Base-by-base conservation (phyloP, 2,797 vertebrate genomes). In the Podarcis lilfordi region DNA sequence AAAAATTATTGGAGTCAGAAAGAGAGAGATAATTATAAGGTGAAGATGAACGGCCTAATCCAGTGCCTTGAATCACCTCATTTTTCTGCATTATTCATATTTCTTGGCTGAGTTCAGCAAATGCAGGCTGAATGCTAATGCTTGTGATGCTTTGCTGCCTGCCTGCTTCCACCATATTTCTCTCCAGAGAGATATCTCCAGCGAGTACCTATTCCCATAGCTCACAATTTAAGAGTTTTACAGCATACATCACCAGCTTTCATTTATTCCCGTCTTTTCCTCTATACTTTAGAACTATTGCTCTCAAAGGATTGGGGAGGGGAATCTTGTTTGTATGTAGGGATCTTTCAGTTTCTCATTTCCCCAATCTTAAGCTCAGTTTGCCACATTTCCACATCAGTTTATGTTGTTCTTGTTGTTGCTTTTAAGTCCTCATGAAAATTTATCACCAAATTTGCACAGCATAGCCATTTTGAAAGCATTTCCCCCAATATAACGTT, bases 11-110 rank as follows among this genome's bases (percentile, higher is more conserved):
- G 89, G 77, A 87, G 76, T 87, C 76, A 90, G 61, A 95, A 91
- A 91, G 35, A 43, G 21, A 93, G 87, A 91, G 78, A 92, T 93
- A 94, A 95, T 95, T 95, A 71, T 32, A 90, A 78, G 2, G 77
- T 93, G 45, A 94, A 94, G 92, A 96, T 92, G 84, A 95, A 89
- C 29, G 29, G 85, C 64, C 50, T 91, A 90, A 94, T 94, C 59
- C 0, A 0, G 15, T 50, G 82, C 45, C 82, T 88, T 83, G 50
- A 91, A 86, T 91, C 79, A 80, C 91, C 68, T 87, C 43, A 61
- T 92, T 94, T 93, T 86, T 84, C 35, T 94, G n/a, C 43, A 86
- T 90, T 95, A 92, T 92, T 94, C 64, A 74, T 94, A 50, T 81
- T 94, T 93, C 86, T 91, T 88, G 85, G 8, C 35, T 87, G 55